Evolutionary conservation across 2,113 vertebrate genomes (phyloP).

Genomic region (Stigmatopora argus): DNA sequence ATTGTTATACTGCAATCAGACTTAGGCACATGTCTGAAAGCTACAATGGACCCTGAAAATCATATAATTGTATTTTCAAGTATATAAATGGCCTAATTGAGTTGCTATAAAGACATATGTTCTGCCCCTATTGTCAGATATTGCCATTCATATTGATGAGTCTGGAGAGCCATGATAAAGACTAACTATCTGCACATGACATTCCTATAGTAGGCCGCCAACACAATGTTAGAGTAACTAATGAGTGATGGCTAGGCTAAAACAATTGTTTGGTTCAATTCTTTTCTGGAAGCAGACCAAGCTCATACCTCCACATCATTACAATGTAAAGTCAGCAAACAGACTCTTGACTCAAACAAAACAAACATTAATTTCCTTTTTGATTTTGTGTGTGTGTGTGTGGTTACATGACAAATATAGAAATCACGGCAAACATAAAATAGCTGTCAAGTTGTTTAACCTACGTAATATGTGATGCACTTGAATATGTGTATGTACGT

Average conservation of each 20-base stretch:
- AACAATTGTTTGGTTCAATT: slow-evolving; percentile 10
- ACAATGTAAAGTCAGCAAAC: slow-evolving; percentile 6
- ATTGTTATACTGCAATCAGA: too few species aligned
- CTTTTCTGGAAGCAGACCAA: background rate
- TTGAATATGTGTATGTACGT: too few species aligned
- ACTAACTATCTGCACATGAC: slow-evolving; percentile 3
- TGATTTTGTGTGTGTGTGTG: background rate
- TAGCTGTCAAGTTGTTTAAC: slow-evolving; percentile 1
- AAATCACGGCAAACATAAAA: background rate
- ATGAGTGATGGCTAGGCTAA: slow-evolving; percentile 4
- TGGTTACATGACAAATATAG: slow-evolving; percentile 1
- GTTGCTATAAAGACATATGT: background rate
- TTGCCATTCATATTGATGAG: slow-evolving; percentile 6
- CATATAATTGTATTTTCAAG: slow-evolving; percentile 3
- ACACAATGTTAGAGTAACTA: background rate
- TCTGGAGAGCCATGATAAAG: slow-evolving; percentile 2
- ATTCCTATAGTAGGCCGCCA: background rate
- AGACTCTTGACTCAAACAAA: background rate
- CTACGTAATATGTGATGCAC: too few species aligned
- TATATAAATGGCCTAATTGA: slow-evolving; percentile 3
- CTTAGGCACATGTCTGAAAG: background rate
- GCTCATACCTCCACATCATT: slow-evolving; percentile 3
- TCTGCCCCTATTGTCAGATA: background rate
- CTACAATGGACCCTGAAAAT: background rate
- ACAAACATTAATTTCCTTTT: background rate